Evolutionary conservation across 2,888 invertebrate species (phyloP), one percentile per base, ranked within the genome.

Genomic region (Drosophila imparisetae): DNA sequence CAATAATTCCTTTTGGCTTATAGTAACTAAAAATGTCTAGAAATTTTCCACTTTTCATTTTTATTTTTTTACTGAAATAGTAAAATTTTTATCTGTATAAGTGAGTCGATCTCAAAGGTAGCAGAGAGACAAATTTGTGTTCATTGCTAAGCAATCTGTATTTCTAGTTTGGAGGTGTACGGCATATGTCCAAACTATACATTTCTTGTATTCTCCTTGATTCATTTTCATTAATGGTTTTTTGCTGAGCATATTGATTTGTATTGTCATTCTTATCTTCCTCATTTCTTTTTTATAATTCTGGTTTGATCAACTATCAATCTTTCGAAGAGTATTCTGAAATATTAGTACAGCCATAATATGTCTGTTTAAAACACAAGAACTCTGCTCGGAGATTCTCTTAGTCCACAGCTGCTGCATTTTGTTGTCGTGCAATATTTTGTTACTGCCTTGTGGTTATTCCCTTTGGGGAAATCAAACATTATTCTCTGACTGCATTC

Each of bases 391-490:
- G 21, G 48, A 29, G 61, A 29, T 53, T 67, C 24, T 15, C n/a
- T 38, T 32, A 24, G 38, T 52, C 13, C 36, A n/a, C 83, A 80
- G 80, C 83, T 81, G 81, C 54, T 68, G 55, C 64, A 64, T 80
- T 80, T 65, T 65, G 38, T 63, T 36, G 61, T 45, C 63, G 42
- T 68, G 68, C 38, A 68, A 63, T 75, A 74, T 79, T 74, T 52
- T 60, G 73, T 78, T 40, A 55, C 54, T 63, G 80, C 32, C 21
- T 10, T 76, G 62, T 49, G 29, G 66, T 32, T 66, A 80, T 77
- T 80, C 81, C 86, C 81, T 60, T 53, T 67, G 71, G 81, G 86
- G 81, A 74, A 65, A 84, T 72, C 63, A 75, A 80, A 71, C 75
- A 77, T 61, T 48, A 50, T 78, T 52, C 53, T 36, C 58, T 61